Conservation (phyloP, 2,888 invertebrate genomes). For the Pterobdella sp. region DNA sequence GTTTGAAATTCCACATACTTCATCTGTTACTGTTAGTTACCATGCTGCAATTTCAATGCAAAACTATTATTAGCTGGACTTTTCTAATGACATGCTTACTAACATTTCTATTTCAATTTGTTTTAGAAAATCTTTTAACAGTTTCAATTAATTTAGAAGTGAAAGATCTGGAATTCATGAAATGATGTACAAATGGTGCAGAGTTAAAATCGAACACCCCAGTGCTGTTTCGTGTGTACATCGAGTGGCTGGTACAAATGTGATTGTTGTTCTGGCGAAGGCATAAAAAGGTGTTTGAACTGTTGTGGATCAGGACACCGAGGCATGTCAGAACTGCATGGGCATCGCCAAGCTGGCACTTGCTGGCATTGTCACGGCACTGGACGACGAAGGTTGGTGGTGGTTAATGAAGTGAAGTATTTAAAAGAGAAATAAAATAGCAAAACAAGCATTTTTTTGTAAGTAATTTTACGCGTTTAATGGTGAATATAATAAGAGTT, state of each 20-base stretch:
- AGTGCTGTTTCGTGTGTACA: constrained; percentile 38
- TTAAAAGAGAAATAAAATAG: not conserved
- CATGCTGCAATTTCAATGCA: not conserved
- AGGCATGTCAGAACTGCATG: constrained; percentile 37
- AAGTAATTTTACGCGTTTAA: too few species aligned
- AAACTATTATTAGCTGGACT: too few species aligned
- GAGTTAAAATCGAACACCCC: too few species aligned
- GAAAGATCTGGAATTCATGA: too few species aligned
- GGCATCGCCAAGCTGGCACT: constrained; percentile 36
- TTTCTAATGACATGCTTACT: too few species aligned
- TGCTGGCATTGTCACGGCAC: constrained; percentile 38
- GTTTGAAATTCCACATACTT: constrained; percentile 38
- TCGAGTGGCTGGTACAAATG: constrained; percentile 38
- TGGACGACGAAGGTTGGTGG: constrained; percentile 37
- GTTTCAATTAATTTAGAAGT: too few species aligned
- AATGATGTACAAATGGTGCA: too few species aligned
- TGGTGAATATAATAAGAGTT: too few species aligned
- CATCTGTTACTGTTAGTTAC: constrained; percentile 34
- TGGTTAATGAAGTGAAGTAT: not conserved
- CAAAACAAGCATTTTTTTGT: not conserved
- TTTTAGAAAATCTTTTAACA: too few species aligned
- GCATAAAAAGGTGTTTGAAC: constrained; percentile 35
- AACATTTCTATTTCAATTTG: too few species aligned
- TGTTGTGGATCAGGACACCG: constrained; percentile 38
- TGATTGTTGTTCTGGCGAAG: constrained; percentile 37